Evolutionary conservation across 2,113 vertebrate genomes (phyloP).

Genomic region (Heptranchias perlo): DNA sequence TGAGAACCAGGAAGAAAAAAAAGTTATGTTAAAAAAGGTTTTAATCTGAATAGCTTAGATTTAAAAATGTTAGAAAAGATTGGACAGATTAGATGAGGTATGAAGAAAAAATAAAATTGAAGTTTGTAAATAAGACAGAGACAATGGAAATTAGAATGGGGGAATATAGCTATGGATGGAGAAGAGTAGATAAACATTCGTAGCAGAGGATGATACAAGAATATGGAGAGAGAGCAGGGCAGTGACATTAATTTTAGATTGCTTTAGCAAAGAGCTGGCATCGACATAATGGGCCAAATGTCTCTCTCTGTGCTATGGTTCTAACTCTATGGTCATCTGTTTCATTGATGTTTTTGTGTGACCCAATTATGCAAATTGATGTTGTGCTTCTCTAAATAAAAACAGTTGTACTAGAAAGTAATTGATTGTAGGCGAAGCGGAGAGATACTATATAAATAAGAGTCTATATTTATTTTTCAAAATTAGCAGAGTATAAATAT

Average conservation of each 20-base stretch:
- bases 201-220: not conserved
- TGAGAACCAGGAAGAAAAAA: not conserved
- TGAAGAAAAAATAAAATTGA: not conserved
- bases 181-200: not conserved
- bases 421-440: not conserved
- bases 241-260: not conserved
- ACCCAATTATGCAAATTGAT: not conserved
- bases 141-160: not conserved
- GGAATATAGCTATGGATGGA: not conserved
- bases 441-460: too few relatives aligned
- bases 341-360: not conserved
- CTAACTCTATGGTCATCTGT: not conserved
- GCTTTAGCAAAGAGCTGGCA: not conserved
- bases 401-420: not conserved
- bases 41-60: not conserved
- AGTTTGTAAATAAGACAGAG: not conserved
- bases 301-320: not conserved
- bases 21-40: not conserved
- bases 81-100: not conserved
- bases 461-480: not conserved
- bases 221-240: not conserved
- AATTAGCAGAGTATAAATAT: not conserved
- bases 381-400: not conserved
- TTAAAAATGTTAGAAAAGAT: not conserved
- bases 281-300: not conserved